Evolutionary conservation across 2,797 vertebrate species (phyloP), one percentile per base, ranked within the genome.

Genomic region (Molossus molossus): DNA sequence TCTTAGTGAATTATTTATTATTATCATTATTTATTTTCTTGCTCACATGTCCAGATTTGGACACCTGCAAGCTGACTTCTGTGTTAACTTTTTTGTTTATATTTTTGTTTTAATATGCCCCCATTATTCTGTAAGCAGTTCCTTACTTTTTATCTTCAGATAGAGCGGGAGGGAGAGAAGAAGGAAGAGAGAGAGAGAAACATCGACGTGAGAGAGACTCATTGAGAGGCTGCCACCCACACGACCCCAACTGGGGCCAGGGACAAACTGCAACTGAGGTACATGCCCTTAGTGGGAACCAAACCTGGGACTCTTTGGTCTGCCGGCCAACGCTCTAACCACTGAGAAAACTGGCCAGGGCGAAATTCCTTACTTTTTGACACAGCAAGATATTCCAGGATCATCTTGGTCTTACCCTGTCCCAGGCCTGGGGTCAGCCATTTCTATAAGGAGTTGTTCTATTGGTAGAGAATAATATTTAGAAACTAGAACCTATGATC

Each of bases 51-150:
- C 21, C 15, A 72, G 55, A 65, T 57, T 76, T 29, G 55, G 2
- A 37, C 29, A 48, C 9, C n/a, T 92, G 62, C 17, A 64, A 17
- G 14, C 6, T 55, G 27, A 18, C 25, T 85, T 85, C 21, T 75
- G 40, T 91, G 27, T 58, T 92, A 55, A 53, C 72, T 82, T 65
- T 69, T 72, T 76, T 77, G 50, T 73, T 90, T 58, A 23, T 70
- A 9, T 18, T 60, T 84, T 93, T 69, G 20, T 58, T 87, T 64
- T 77, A 5, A 40, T 53, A 29, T 50, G 5, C 18, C 8, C 1
- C 8, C n/a, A 76, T 84, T 17, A 55, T 87, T 80, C 13, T 37
- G 73, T 37, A 64, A 58, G 20, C 9, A 45, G 2, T 69, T 77
- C 6, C 3, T 65, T 67, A 64, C 1, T 92, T 75, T 75, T 33